Evolutionary conservation across 2,113 vertebrate genomes (phyloP), one percentile per base, ranked within the genome.

Genomic region (Coregonus clupeaformis): DNA sequence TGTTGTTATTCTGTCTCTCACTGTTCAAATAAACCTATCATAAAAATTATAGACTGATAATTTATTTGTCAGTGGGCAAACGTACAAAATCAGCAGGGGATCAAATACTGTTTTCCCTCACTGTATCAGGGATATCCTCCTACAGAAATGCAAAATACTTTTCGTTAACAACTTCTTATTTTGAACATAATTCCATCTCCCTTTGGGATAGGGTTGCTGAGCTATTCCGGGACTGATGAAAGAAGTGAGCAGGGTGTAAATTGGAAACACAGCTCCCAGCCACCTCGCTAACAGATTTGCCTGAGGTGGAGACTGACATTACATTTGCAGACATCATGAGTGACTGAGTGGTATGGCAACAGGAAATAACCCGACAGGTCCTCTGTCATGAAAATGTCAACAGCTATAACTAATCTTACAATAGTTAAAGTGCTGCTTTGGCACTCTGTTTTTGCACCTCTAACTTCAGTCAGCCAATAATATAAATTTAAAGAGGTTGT

Each of bases 271-370:
- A 80, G 83, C 85, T 86, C 83, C 73, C 75, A 83, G 80, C 84
- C 75, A 82, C 87, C 71, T 36, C 79, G 84, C 78, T 82, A 18
- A 79, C 42, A 84, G 12, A 71, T 62, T 71, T 52, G 82, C 86
- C 77, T 16, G 67, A 77, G 82, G 87, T 82, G 86, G 74, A 71
- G 60, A 81, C 71, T 89, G 82, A 82, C 84, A 88, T 81, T 86
- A 83, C 70, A 85, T 82, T 82, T 77, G 24, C 63, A 87, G 68
- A 82, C 80, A 78, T 84, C 80, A 78, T 52, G 82, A 87, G 79
- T 85, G 76, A 87, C 74, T 66, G 68, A 73, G 74, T 77, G 16
- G 30, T 82, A 82, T 84, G 84, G 76, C 75, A 73, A 20, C 13
- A 67, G 59, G 71, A 60, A 80, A 75, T 71, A 72, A 75, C 79